A percentile compares a stretch with the other conserved stretches of the same genome.
phyloP scores from a whole-genome alignment of 2,797 vertebrate species.

The Takifugu ocellatus region DNA sequence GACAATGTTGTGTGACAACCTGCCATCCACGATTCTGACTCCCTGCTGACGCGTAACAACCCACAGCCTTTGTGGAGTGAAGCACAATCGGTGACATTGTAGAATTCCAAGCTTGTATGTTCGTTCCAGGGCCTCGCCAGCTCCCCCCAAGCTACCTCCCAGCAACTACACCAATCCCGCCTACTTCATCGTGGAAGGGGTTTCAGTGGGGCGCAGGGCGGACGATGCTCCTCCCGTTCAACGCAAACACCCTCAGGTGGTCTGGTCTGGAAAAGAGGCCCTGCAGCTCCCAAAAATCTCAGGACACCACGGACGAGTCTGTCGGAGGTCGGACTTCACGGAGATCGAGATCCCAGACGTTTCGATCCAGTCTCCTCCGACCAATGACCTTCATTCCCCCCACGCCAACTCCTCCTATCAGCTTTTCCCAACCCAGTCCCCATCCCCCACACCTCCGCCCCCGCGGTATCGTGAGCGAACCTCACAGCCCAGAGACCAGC shows the following conservation, averaged over 20 bases:
- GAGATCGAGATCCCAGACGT: conserved; percentile 81
- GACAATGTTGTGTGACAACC: too few relatives aligned
- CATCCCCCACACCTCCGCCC: conserved; percentile 47
- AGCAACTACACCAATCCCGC: conserved; percentile 85
- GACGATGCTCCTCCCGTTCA: conserved; percentile 55
- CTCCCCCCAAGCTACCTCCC: conserved; percentile 54
- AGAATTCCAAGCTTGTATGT: conserved; percentile 2
- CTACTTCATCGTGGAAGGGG: conserved; percentile 82
- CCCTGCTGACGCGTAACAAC: too few relatives aligned
- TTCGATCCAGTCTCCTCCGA: conserved; percentile 60
- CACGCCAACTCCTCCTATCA: conserved; percentile 75
- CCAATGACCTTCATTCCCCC: conserved; percentile 50
- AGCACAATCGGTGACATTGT: neutral
- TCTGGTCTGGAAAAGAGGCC: conserved; percentile 72
- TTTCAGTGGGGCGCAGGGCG: conserved; percentile 62
- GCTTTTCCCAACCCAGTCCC: conserved; percentile 74
- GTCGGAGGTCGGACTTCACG: conserved; percentile 76
- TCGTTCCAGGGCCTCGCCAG: conserved; percentile 56
- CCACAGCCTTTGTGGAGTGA: too few relatives aligned
- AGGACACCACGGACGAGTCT: conserved; percentile 55
- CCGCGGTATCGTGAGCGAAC: conserved; percentile 56
- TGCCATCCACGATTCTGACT: too few relatives aligned
- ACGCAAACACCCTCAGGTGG: conserved; percentile 63
- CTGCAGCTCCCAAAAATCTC: conserved; percentile 79
- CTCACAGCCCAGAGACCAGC: conserved; percentile 55